Evolutionary conservation across 2,888 invertebrate genomes (phyloP).

Genomic region (Colletes collaris): DNA sequence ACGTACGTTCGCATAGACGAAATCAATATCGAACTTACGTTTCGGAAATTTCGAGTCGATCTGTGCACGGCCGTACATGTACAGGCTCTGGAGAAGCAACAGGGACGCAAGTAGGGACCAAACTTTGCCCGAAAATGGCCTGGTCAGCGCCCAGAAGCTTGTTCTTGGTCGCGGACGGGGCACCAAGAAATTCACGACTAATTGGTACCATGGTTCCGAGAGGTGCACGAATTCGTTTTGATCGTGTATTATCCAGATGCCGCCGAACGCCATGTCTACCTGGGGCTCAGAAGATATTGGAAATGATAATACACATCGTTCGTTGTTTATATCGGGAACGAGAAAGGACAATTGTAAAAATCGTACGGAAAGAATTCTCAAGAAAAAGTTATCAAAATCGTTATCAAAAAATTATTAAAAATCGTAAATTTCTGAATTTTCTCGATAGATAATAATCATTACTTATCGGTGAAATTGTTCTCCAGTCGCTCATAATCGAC

Average conservation of each 20-base stretch:
- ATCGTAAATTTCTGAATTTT: too few relatives aligned
- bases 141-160: slow-evolving; percentile 77
- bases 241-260: slow-evolving; percentile 73
- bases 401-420: too few relatives aligned
- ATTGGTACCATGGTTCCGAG: slow-evolving; percentile 73
- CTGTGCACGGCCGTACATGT: slow-evolving; percentile 68
- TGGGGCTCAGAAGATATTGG: slow-evolving; percentile 20
- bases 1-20: too few relatives aligned
- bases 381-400: too few relatives aligned
- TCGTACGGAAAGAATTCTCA: too few relatives aligned
- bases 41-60: slow-evolving; percentile 70
- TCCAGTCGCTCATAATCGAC: too few relatives aligned
- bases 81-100: slow-evolving; percentile 64
- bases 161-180: slow-evolving; percentile 75
- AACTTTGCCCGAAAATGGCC: slow-evolving; percentile 71
- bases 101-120: slow-evolving; percentile 69
- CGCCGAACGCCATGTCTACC: slow-evolving; percentile 77
- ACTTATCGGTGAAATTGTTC: too few relatives aligned
- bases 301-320: too few relatives aligned
- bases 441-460: too few relatives aligned
- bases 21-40: slow-evolving; percentile 56
- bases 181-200: slow-evolving; percentile 75
- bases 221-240: slow-evolving; percentile 67
- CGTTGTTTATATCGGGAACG: too few relatives aligned
- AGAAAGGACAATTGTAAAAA: too few relatives aligned